These are phyloP conservation scores for Ladona fulva DNA, from an alignment of 1,140 invertebrate genomes.

Conservation along the genomic window DNA sequence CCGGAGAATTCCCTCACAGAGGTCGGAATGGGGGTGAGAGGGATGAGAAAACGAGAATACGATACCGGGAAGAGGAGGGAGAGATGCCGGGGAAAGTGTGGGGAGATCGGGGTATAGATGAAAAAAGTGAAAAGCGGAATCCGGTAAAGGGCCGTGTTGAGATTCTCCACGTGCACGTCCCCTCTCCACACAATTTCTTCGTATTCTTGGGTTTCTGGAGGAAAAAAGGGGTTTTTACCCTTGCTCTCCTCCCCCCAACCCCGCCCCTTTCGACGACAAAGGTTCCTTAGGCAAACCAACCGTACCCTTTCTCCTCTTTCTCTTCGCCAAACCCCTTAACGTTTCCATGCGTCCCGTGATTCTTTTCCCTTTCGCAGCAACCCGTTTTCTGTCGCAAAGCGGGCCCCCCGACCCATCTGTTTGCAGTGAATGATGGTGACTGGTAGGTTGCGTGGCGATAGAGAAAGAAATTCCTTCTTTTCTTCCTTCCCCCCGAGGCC, in stretches of 20 bases:
- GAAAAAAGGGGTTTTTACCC: constrained; percentile 5
- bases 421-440: neutral
- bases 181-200: neutral
- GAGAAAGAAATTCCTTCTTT: no score
- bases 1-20: no score
- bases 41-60: neutral
- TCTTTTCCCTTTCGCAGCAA: neutral
- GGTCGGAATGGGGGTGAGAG: neutral
- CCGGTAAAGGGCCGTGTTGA: neutral
- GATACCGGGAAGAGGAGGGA: neutral
- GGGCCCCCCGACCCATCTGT: neutral
- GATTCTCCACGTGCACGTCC: neutral
- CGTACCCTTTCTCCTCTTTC: no score
- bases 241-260: neutral
- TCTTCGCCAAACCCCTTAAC: neutral
- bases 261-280: no score
- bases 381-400: neutral
- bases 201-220: neutral
- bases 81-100: no score
- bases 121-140: neutral
- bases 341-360: neutral
- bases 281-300: no score
- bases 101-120: neutral
- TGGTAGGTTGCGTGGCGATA: no score
- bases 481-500: no score